Base-by-base conservation (phyloP, 2,113 vertebrate genomes). In the Vidua chalybeata region DNA sequence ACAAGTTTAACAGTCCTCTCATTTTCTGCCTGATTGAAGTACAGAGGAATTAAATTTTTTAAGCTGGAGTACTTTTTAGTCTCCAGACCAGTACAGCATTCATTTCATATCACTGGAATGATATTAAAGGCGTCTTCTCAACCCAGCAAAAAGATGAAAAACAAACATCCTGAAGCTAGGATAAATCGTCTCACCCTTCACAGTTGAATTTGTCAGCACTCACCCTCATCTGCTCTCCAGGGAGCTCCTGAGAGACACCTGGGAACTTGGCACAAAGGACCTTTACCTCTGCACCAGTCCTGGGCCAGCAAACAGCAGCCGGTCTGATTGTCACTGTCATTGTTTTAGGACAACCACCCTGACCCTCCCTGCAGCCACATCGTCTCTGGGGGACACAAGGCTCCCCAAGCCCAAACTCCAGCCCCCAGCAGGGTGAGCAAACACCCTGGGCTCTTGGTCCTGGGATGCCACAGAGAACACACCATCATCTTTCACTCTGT, bases 11-110 rank as follows among this genome's bases (percentile, higher is more conserved):
- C 76, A 84, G 67, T 78, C 41, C n/a, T 89, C 94, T 96, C 54
- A 7, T 90, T 96, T 89, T 59, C 86, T 87, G 97, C 83, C 79
- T 87, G 52, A 56, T 93, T 94, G 82, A 55, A 83, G 77, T 68
- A 82, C 10, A 12, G 54, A 74, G 27, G 8, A 62, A 35, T 43
- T 68, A 26, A 7, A 0, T 66, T 88, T 64, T 91, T 64, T 30
- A 83, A 92, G 37, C 43, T 85, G 68, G 93, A 87, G 55, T 78
- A 30, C 81, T 94, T 77, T 75, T 54, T 58, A 91, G 67, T 88
- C 52, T 64, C 43, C 46, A 72, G 37, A 58, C 69, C 64, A 58
- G 63, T 49, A 92, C 51, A 84, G n/a, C n/a, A n/a, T n/a, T n/a
- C n/a, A 55, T 72, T 24, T 64, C 13, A 20, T 43, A 56, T 49